phyloP scores from a whole-genome alignment of 2,113 vertebrate genomes.

The Desmodus rotundus region DNA sequence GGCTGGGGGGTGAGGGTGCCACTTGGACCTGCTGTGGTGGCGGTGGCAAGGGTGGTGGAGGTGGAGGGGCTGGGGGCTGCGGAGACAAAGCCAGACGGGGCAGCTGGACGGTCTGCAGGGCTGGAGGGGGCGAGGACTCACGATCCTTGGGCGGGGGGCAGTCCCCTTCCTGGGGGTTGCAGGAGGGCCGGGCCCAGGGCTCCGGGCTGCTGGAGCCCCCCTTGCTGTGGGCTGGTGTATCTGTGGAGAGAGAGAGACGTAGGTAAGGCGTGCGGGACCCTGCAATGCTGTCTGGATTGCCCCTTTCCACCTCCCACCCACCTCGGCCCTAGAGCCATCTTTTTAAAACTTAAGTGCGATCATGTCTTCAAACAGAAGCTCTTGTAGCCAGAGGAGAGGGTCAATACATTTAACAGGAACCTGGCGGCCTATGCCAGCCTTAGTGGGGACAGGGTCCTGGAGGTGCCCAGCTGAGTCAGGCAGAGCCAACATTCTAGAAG shows the following conservation, averaged over 20 bases:
- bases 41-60: neutral
- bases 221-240: constrained; percentile 58
- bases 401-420: neutral
- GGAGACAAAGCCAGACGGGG: constrained; percentile 65
- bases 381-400: neutral
- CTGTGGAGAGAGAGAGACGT: constrained; percentile 53
- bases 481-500: neutral
- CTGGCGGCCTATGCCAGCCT: neutral
- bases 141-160: constrained; percentile 70
- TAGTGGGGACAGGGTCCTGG: neutral
- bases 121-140: constrained; percentile 66
- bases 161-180: constrained; percentile 55
- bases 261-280: neutral
- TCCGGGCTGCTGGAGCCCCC: constrained; percentile 69
- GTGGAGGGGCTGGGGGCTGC: constrained; percentile 51
- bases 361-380: neutral
- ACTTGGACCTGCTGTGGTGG: neutral
- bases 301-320: neutral
- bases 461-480: neutral
- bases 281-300: neutral
- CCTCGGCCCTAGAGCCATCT: neutral
- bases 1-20: constrained; percentile 32
- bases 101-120: constrained; percentile 62
- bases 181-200: constrained; percentile 61
- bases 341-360: neutral